Percentiles rank a stretch among this genome's conserved stretches.
phyloP scores from a whole-genome alignment of 2,113 vertebrate genomes.

The Amazona vittata region DNA sequence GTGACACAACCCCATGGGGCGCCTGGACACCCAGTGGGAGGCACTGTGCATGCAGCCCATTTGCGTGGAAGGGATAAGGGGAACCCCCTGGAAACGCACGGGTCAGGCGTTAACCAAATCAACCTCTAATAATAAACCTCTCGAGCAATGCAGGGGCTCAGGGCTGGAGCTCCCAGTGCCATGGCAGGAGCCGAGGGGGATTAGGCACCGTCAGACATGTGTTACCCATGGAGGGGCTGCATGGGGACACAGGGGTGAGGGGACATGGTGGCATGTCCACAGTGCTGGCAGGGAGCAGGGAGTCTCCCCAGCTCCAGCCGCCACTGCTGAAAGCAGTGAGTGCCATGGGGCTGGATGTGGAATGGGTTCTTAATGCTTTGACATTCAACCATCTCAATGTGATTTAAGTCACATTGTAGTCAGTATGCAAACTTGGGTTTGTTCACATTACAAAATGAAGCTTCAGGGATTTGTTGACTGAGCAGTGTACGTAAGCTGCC shows the following conservation, averaged over 20 bases:
- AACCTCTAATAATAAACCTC: conserved; percentile 71
- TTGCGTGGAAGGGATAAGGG: conserved; percentile 72
- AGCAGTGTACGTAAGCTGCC: background rate
- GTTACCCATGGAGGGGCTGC: background rate
- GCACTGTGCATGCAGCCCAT: background rate
- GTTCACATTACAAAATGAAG: background rate
- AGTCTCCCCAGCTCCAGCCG: background rate
- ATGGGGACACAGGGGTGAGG: background rate
- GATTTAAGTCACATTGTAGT: background rate
- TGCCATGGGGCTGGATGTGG: background rate
- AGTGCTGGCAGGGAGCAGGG: background rate
- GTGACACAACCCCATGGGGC: background rate
- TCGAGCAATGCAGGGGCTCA: background rate
- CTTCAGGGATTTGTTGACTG: background rate
- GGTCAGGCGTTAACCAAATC: conserved; percentile 70
- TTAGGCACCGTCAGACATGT: background rate
- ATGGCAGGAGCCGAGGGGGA: background rate
- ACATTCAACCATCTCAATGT: background rate
- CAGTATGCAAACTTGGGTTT: background rate
- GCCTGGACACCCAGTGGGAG: background rate
- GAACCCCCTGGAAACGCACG: conserved; percentile 73
- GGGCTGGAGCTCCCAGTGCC: background rate
- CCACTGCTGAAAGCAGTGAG: background rate
- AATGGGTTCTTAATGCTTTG: background rate
- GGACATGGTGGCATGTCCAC: fast-evolving